Evolutionary conservation across 2,113 vertebrate species (phyloP), one percentile per base, ranked within the genome.

Genomic region (Lepidiolamprologus cunningtoni): DNA sequence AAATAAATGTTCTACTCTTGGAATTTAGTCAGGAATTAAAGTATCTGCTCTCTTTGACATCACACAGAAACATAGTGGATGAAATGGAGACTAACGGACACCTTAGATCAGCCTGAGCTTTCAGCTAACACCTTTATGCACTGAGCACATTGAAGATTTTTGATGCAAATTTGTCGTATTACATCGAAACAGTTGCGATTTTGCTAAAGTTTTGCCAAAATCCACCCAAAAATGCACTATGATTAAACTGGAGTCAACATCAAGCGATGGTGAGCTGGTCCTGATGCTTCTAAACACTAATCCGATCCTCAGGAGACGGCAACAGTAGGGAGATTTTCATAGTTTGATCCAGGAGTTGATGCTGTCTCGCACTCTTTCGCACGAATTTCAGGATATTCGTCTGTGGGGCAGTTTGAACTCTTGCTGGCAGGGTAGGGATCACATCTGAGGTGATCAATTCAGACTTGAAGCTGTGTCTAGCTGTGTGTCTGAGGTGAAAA

Each of bases 361-460:
- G 33, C 19, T 21, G 61, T 21, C 19, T 21, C 0, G 3, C 6
- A 37, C 4, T 19, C 17, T 66, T 66, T 66, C 0, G 1, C 13
- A 66, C 2, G 1, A 1, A 37, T 66, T 66, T 37, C 11, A 66
- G 61, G 4, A 66, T 66, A 66, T 37, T 66, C 0, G 4, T 21
- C 61, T 8, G 33, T 37, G 61, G 61, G 61, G 33, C 61, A 66
- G 61, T 66, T 66, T 66, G 33, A 66, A 37, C 61, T 66, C 61
- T 66, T 37, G 4, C 33, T 37, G 19, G 33, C 33, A 37, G 33
- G 5, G 61, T 37, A 5, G 7, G 4, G 33, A 66, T 66, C 33
- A 5, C 19, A 37, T 66, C 61, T 11, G 10, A 66, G 19, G 61
- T 37, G 61, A 37, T 13, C 61, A 66, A 21, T 37, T 66, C 19